Conservation (phyloP, 2,888 invertebrate species). For the Andrena minutula region DNA sequence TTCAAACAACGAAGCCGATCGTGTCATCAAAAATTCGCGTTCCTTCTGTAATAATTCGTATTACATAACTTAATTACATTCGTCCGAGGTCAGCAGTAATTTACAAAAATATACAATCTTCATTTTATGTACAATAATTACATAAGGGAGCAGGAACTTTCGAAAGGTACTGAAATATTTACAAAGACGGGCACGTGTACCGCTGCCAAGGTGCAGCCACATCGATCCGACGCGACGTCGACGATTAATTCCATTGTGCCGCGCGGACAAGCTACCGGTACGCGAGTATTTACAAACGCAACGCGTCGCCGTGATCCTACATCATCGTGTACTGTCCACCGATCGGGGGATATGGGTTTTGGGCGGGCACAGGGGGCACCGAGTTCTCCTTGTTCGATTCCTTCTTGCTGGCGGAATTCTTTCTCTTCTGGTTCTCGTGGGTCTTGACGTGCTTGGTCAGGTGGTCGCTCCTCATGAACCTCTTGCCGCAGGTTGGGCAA, state of each 20-base stretch:
- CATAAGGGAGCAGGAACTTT: constrained; percentile 57
- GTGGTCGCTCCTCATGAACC: constrained; percentile 97
- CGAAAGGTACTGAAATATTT: constrained; percentile 16
- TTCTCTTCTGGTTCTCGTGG: constrained; percentile 89
- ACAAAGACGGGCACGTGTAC: constrained; percentile 24
- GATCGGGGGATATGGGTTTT: constrained; percentile 46
- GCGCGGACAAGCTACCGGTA: not conserved
- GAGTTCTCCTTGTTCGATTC: constrained; percentile 83
- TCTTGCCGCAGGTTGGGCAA: constrained; percentile 94
- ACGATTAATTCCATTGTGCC: not conserved
- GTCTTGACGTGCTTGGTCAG: constrained; percentile 97
- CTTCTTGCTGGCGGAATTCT: constrained; percentile 83
- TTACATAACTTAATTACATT: constrained; percentile 42
- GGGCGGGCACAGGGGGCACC: constrained; percentile 33
- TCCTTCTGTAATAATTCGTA: constrained; percentile 19
- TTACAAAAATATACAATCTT: constrained; percentile 72
- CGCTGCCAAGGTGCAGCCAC: not conserved
- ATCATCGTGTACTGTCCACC: constrained; percentile 48
- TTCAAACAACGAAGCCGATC: not conserved
- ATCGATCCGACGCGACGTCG: no score
- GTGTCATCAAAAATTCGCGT: not conserved
- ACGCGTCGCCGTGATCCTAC: not conserved
- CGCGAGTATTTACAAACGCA: not conserved
- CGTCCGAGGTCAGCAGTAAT: constrained; percentile 33
- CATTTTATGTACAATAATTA: constrained; percentile 66